Conservation (phyloP, 2,113 vertebrate genomes). For the Alouatta palliata region DNA sequence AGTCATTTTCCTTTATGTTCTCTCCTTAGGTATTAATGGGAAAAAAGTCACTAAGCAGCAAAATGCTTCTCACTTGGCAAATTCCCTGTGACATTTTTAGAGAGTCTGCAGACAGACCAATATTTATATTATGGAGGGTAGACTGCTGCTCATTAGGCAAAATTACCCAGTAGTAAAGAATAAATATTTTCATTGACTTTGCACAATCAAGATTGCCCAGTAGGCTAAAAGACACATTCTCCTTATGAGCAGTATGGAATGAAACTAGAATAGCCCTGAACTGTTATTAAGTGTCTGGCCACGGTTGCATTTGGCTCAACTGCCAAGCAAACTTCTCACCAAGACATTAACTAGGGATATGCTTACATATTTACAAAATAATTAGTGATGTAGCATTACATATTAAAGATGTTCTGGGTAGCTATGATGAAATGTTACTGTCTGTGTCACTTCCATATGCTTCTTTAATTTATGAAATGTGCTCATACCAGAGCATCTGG, state of each 20-base stretch:
- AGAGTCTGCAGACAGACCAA: slow-evolving; percentile 60
- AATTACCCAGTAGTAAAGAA: slow-evolving; percentile 48
- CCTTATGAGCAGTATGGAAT: not conserved
- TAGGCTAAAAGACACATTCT: slow-evolving; percentile 61
- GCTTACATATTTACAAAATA: slow-evolving; percentile 15
- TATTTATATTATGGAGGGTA: not conserved
- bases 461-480: slow-evolving; percentile 55
- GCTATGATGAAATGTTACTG: slow-evolving; percentile 60
- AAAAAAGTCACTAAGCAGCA: not conserved
- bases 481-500: slow-evolving; percentile 55
- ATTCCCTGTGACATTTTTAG: slow-evolving; percentile 54
- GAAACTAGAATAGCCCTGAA: not conserved
- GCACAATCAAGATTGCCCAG: slow-evolving; percentile 61
- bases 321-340: slow-evolving; percentile 45
- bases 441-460: slow-evolving; percentile 35
- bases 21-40: slow-evolving; percentile 6
- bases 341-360: slow-evolving; percentile 44
- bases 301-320: not conserved
- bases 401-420: slow-evolving; percentile 17
- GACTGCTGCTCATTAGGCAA: slow-evolving; percentile 72
- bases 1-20: not conserved
- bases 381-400: slow-evolving; percentile 35
- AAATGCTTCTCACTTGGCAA: slow-evolving; percentile 45
- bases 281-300: not conserved
- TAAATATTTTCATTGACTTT: slow-evolving; percentile 68